These are phyloP conservation scores for Sebastes vulpes DNA, from an alignment of 2,797 vertebrate genomes.

Conservation along the genomic window DNA sequence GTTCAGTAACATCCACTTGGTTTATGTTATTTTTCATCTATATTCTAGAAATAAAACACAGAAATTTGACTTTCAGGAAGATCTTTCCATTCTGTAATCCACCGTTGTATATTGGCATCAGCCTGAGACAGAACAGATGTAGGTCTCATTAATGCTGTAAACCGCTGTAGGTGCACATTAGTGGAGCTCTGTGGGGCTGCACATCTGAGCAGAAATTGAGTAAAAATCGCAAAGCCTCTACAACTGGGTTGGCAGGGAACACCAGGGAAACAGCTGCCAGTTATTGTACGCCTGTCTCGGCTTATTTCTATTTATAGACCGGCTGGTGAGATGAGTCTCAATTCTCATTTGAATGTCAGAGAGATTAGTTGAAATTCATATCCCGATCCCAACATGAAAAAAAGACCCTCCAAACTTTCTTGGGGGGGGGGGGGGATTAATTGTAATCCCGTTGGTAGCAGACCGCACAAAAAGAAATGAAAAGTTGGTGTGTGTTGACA, in stretches of 20 bases:
- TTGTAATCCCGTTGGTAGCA: slow-evolving; percentile 8
- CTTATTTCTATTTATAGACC: slow-evolving; percentile 63
- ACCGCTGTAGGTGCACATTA: slow-evolving; percentile 3
- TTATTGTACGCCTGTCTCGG: not conserved
- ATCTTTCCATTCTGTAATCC: not conserved
- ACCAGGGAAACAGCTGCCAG: slow-evolving; percentile 54
- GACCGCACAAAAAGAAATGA: slow-evolving; percentile 14
- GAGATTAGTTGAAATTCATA: slow-evolving; percentile 50
- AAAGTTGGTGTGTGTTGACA: slow-evolving; percentile 4
- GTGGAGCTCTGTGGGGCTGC: not conserved
- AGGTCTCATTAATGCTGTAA: slow-evolving; percentile 7
- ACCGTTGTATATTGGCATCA: not conserved
- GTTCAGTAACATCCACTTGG: not conserved
- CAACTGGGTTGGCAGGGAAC: slow-evolving; percentile 41
- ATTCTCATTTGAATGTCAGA: slow-evolving; percentile 44
- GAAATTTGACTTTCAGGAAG: not conserved
- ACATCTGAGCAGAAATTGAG: slow-evolving; percentile 14
- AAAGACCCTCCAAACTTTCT: not conserved
- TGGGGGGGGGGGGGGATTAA: not conserved
- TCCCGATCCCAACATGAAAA: slow-evolving; percentile 23
- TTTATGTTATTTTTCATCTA: not conserved
- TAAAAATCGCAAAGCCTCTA: slow-evolving; percentile 26
- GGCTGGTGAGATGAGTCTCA: slow-evolving; percentile 32
- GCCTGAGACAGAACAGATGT: not conserved
- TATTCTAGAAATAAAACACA: not conserved